Base-by-base conservation (phyloP, 2,797 vertebrate genomes). In the Hoplostethus atlanticus region DNA sequence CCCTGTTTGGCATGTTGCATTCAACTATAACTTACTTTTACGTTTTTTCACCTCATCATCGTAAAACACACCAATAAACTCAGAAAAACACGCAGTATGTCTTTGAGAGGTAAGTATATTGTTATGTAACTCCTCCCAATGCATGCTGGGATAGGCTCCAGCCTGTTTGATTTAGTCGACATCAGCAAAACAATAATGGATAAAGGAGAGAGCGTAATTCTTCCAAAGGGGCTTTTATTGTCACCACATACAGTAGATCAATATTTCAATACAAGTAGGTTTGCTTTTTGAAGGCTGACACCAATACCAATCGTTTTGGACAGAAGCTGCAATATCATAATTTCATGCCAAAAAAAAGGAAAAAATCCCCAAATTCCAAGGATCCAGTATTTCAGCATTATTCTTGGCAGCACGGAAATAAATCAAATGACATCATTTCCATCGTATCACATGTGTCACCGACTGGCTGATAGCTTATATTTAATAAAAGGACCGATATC, bases 221-320 rank as follows among this genome's bases (percentile, higher is more conserved):
- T 59, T 36, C 36, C 36, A 21, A 36, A 36, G 4, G 36, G 36
- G 36, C 38, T 40, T 54, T 68, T 34, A 63, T 64, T 69, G 64
- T 63, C 15, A n/a, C 59, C 52, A 38, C 73, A 59, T 15, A 68
- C n/a, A 0, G 57, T 55, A 50, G 47, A 68, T 63, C 46, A 50
- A 52, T 69, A 68, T 55, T 77, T 81, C 64, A 52, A 57, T 76
- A 58, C 25, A 67, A 16, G 52, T 15, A 48, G 84, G 79, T 79
- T 87, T 52, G 85, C 8, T 31, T 44, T 55, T 17, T 13, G 4
- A 9, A 28, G 9, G n/a, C 34, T 5, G 4, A 34, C 6, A 61
- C 21, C n/a, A 8, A 5, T 8, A 3, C 17, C 21, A 21, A 1
- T 21, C 1, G 21, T 40, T 34, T 34, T 34, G 34, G 2, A 34